Conservation (phyloP, 2,888 invertebrate species). For the Nephrotoma guestfalica region DNA sequence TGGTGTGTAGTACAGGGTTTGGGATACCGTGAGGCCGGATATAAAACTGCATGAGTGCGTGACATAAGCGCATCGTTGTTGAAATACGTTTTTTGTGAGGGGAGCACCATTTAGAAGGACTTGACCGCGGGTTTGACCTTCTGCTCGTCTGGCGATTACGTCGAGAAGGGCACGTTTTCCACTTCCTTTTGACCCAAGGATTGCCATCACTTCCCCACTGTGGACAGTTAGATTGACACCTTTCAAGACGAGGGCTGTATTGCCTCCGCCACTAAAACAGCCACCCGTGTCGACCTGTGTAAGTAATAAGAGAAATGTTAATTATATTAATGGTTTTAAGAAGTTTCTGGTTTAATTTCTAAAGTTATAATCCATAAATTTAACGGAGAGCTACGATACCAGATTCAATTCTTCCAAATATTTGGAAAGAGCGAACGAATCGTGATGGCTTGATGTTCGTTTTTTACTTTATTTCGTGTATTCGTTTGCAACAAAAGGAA, state of each 20-base stretch:
- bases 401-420: too few relatives aligned
- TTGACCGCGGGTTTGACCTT: slow-evolving; percentile 73
- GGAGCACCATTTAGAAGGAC: slow-evolving; percentile 79
- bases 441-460: too few relatives aligned
- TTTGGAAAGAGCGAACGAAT: too few relatives aligned
- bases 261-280: slow-evolving; percentile 59
- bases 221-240: slow-evolving; percentile 84
- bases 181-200: slow-evolving; percentile 87
- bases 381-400: neutral
- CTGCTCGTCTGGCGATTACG: slow-evolving; percentile 71
- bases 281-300: slow-evolving; percentile 68
- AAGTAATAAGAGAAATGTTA: slow-evolving; percentile 11
- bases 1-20: slow-evolving; percentile 67
- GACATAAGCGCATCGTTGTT: slow-evolving; percentile 77
- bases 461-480: too few relatives aligned
- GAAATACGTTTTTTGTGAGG: slow-evolving; percentile 65
- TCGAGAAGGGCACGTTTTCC: slow-evolving; percentile 90
- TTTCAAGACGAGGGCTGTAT: slow-evolving; percentile 76
- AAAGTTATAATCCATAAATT: neutral
- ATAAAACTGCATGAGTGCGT: slow-evolving; percentile 73
- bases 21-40: slow-evolving; percentile 75
- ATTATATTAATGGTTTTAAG: slow-evolving; percentile 12
- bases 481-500: too few relatives aligned
- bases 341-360: neutral
- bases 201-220: slow-evolving; percentile 85